These are phyloP conservation scores for Sakesphorus luctuosus DNA, from an alignment of 2,113 vertebrate genomes.

Conservation along the genomic window DNA sequence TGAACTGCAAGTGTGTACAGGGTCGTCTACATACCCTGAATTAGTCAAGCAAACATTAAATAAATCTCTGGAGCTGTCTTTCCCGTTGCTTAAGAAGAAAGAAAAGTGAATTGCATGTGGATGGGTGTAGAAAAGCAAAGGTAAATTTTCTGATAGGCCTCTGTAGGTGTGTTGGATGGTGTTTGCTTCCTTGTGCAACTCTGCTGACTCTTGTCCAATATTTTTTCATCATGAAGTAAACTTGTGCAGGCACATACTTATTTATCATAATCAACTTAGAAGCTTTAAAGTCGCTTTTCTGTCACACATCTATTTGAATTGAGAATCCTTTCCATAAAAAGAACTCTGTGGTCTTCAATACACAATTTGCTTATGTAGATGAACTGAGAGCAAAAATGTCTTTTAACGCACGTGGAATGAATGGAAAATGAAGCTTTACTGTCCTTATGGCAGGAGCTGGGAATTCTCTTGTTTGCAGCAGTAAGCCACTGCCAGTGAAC, in stretches of 20 bases:
- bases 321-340: neutral
- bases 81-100: neutral
- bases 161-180: neutral
- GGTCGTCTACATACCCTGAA: neutral
- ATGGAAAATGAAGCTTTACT: neutral
- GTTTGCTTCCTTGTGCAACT: constrained; percentile 7
- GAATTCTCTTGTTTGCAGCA: neutral
- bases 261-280: neutral
- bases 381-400: neutral
- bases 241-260: neutral
- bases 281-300: neutral
- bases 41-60: neutral
- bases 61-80: neutral
- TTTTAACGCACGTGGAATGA: neutral
- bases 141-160: neutral
- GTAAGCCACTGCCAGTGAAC: neutral
- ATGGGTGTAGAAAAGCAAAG: neutral
- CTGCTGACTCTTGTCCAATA: neutral
- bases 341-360: neutral
- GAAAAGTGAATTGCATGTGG: neutral
- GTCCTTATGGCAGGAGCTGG: neutral
- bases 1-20: neutral
- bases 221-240: neutral
- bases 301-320: neutral
- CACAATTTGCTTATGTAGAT: neutral